These are phyloP conservation scores for Belgica antarctica DNA, from an alignment of 2,888 invertebrate genomes.

Conservation along the genomic window DNA sequence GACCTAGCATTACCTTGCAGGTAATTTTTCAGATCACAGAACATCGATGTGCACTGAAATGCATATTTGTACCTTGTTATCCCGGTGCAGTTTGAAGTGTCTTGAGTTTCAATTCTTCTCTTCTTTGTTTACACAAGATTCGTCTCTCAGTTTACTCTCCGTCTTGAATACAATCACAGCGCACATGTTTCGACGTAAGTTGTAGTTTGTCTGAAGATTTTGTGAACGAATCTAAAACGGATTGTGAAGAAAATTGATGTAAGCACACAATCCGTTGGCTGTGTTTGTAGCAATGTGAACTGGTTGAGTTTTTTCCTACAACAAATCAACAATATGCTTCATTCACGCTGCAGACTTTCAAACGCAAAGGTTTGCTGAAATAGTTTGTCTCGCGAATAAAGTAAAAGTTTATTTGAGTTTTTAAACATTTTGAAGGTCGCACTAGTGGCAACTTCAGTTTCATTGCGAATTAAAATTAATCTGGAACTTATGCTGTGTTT, in stretches of 20 bases:
- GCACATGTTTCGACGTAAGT: background rate
- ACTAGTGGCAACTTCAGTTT: background rate
- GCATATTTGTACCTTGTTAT: too few relatives aligned
- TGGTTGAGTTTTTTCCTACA: background rate
- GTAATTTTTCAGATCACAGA: too few relatives aligned
- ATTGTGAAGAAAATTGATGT: background rate
- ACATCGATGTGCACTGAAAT: too few relatives aligned
- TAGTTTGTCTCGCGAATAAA: conserved; percentile 10
- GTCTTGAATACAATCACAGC: background rate
- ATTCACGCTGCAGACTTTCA: conserved; percentile 26
- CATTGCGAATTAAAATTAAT: background rate
- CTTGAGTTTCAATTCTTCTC: too few relatives aligned
- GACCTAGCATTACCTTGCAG: too few relatives aligned
- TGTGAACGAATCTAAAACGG: background rate
- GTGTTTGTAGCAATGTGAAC: background rate
- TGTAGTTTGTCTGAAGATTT: background rate
- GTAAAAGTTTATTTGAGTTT: conserved; percentile 28
- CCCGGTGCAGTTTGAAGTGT: too few relatives aligned
- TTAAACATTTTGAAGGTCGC: background rate
- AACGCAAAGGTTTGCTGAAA: background rate
- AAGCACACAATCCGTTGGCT: background rate
- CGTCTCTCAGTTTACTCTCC: too few relatives aligned
- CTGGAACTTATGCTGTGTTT: background rate
- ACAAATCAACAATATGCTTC: conserved; percentile 4
- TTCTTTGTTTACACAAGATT: too few relatives aligned